Evolutionary conservation across 2,888 invertebrate genomes (phyloP), one percentile per base, ranked within the genome.

Genomic region (Drosophila eohydei): DNA sequence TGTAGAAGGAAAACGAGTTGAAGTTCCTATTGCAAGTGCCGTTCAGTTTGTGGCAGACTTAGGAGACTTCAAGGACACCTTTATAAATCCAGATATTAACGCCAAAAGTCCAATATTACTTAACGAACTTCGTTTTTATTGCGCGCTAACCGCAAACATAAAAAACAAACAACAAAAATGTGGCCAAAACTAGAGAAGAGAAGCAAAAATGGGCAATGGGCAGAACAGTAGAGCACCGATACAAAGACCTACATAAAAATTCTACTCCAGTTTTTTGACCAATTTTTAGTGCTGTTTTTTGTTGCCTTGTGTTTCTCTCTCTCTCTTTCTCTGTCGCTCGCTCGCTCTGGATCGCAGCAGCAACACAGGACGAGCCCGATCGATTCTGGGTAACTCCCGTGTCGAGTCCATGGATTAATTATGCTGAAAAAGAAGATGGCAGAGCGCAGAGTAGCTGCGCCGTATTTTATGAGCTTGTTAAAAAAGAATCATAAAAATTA

Each of bases 231-330:
- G 64, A 59, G 36, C 38, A n/a, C 5, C 36, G 26, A 5, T 11
- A 34, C 58, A 70, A 61, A 11, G 48, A 32, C 9, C 58, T 71
- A 72, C 76, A 84, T 79, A 89, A 90, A 85, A 73, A 59, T 67
- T 82, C 77, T 78, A 78, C 80, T 88, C 91, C 64, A 91, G 83
- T 90, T 91, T 90, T 91, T 89, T 90, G 83, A 88, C 90, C 91
- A 88, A 83, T 91, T 90, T 91, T 89, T 88, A 90, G 89, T 83
- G 86, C 78, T 81, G 83, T 91, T 90, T 86, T 91, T 91, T 91
- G 83, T 90, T 65, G 9, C 3, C 28, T 52, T 58, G 48, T 38
- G 14, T 44, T 41, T 71, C 78, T 78, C 73, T 78, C 44, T 26
- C 9, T 30, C 54, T 38, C 14, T n/a, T n/a, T 14, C 21, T 21